Percentiles rank a stretch among this genome's conserved stretches.
phyloP scores from a whole-genome alignment of 2,797 vertebrate genomes.

The Carduelis carduelis region DNA sequence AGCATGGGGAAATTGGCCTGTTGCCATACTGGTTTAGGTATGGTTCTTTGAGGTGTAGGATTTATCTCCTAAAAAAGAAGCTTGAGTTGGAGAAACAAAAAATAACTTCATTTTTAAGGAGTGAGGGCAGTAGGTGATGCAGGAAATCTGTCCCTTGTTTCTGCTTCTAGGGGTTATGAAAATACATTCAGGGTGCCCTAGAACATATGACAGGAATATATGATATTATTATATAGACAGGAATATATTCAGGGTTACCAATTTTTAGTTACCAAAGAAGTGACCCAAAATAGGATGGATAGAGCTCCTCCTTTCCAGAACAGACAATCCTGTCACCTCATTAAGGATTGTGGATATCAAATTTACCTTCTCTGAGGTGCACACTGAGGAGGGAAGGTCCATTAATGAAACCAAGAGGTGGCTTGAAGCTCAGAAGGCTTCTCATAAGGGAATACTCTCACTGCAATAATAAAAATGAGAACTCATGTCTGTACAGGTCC shows the following conservation, averaged over 20 bases:
- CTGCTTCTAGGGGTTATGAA: background rate
- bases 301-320: background rate
- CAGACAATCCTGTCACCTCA: background rate
- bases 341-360: background rate
- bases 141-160: background rate
- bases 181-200: background rate
- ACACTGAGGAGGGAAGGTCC: background rate
- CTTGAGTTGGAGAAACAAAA: background rate
- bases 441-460: background rate
- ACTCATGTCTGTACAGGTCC: background rate
- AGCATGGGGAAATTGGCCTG: background rate
- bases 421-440: background rate
- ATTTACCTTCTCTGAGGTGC: background rate
- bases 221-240: no score
- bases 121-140: background rate
- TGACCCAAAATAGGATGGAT: background rate
- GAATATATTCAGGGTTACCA: background rate
- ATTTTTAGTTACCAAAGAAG: background rate
- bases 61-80: background rate
- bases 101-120: background rate
- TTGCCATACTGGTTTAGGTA: background rate
- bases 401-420: background rate
- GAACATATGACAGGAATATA: background rate
- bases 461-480: background rate
- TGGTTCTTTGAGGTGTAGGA: background rate